Base-by-base conservation (phyloP, 2,113 vertebrate genomes). In the Candoia aspera region DNA sequence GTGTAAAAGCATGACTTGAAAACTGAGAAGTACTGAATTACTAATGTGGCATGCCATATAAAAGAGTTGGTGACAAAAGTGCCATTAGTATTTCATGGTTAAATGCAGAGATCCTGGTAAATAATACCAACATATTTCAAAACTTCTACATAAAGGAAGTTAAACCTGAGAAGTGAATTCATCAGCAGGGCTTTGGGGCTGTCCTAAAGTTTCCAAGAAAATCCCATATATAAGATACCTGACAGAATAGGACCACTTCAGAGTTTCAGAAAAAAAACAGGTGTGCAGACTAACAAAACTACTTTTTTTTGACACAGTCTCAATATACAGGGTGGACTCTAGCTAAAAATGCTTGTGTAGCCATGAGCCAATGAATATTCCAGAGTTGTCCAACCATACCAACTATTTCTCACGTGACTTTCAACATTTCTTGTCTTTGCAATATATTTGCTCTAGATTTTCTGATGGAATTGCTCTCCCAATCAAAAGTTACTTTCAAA, bases 1-100 rank as follows among this genome's bases (percentile, higher is more conserved):
- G 64, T 88, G 54, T 57, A 92, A 88, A 88, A 88, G 84, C 54
- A 83, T 59, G 86, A 59, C 57, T 26, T 79, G 54, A 37, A 83
- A 88, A 91, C 53, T 91, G 91, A 91, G 91, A 88, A 83, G 24
- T 59, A 91, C 55, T 53, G 64, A 92, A 58, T 92, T 83, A 17
- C 64, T 84, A 91, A 91, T 83, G 37, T n/a, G 55, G 15, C 86
- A 79, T 33, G 37, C 54, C 33, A 9, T 79, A 37, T n/a, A 79
- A 73, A 33, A 57, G 57, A 91, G 23, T 37, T 37, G 33, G 37
- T 83, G 64, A 79, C 17, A 58, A 87, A 88, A 37, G 8, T 83
- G 83, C 55, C 33, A n/a, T 49, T 86, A 21, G n/a, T 24, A 62
- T 54, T 62, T 53, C 21, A 86, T 5, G 8, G n/a, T 91, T 87